Evolutionary conservation across 1,140 invertebrate genomes (phyloP), one percentile per base, ranked within the genome.

Genomic region (Penaeus indicus): DNA sequence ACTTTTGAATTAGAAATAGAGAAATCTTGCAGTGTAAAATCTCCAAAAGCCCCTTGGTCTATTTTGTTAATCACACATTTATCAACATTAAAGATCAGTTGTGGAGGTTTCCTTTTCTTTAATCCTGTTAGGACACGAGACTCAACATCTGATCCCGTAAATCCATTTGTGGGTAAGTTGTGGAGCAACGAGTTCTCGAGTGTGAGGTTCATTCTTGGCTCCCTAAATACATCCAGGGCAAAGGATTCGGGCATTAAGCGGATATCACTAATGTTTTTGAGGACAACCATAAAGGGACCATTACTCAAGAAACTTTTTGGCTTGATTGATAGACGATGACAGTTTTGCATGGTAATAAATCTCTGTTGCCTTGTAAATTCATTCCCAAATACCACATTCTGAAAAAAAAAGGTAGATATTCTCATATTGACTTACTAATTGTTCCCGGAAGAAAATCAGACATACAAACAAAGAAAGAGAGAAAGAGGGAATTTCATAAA

Each of bases 321-420:
- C 38, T 42, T 32, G n/a, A 84, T 47, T 75, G 64, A 25, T 60
- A 85, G 8, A 25, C 61, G 47, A 4, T 79, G 11, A 27, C 84
- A 85, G 84, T 79, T 85, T 25, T 27, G 61, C 38, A 85, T 85
- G 25, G n/a, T 63, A 75, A 85, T 85, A 27, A 7, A 18, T 42
- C 22, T 62, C 11, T 22, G 10, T 19, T 42, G 10, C 25, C n/a
- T 60, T 16, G 21, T 22, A 72, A 84, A 84, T 67, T 54, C 22
- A 25, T 63, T 63, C 38, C 83, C 67, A 54, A 60, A 27, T 5
- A 25, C 69, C n/a, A 25, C 47, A 10, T 1, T 75, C 83, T 84
- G 83, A 84, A 84, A 84, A 69, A 78, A 19, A 19, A 60, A 22
- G 2, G 0, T 25, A 79, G 42, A 22, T 79, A 79, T 47, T 79